Evolutionary conservation across 53 echinoderm and acorn worm species (phyloP), one percentile per base, ranked within the genome.

Genomic region (Holothuria leucospilota): DNA sequence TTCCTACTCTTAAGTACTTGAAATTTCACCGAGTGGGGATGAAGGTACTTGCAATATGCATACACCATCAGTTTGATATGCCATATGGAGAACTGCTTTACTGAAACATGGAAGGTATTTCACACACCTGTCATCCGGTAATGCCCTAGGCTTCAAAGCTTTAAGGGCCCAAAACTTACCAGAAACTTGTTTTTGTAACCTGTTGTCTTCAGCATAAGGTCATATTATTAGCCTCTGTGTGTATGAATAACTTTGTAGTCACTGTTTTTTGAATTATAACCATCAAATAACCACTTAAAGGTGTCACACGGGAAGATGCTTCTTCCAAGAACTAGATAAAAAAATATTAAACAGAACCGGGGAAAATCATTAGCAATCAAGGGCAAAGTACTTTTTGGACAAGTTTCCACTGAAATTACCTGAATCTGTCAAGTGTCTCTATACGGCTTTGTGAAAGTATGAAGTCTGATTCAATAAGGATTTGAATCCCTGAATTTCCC

Each of bases 51-150:
- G 4, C 18, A 18, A 56, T 56, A 18, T 49, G 49, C 13, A 11
- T 49, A 49, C 49, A 9, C 49, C 13, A 49, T 16, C 56, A 56
- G 4, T 15, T 56, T 56, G 15, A 2, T 15, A 2, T 56, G 18
- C 16, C 56, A 56, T 56, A 18, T 18, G 56, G 15, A 56, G 18
- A 56, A 56, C 16, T 56, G 13, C 23, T 68, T 68, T 29, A 41
- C 46, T 42, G 41, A 12, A 23, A 39, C 4, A 46, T 72, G 72
- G 39, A 72, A 72, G 72, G 40, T 18, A 72, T 72, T 21, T 21
- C 20, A 39, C 34, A 39, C 72, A 72, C 72, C 72, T 72, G 72
- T 72, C n/a, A 38, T 72, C 72, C 72, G 34, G 72, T 39, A 16
- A 72, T 56, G 39, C 23, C 20, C 20, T 68, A 29, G 24, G 68